Base-by-base conservation (phyloP, 1,140 invertebrate genomes). In the Drosophila yakuba region DNA sequence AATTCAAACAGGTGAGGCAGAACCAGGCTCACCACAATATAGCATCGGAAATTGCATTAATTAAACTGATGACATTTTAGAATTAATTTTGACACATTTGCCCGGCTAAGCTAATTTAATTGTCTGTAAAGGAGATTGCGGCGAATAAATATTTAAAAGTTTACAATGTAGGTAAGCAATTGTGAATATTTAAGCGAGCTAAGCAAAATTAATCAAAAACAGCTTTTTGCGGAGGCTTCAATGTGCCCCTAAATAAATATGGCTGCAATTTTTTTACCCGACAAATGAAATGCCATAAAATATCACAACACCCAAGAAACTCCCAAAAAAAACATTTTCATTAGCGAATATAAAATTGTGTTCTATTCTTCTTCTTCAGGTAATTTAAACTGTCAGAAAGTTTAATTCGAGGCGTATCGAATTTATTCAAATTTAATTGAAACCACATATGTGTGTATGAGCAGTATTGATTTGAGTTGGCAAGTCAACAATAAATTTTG, bases 1-100 rank as follows among this genome's bases (percentile, higher is more conserved):
- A 74, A 80, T 80, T 48, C 47, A 67, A 56, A 55, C 73, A 75
- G 73, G 73, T 66, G 73, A 52, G 41, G 32, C 39, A 32, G 41
- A 28, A 47, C 63, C 7, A 10, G 32, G 32, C 32, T 32, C 32
- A 32, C 32, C 50, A 60, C 59, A 74, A 68, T 58, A 61, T 47
- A 64, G 35, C 28, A 58, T 25, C 62, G 51, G 44, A 64, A 78
- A 69, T 86, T 58, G 57, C 60, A 81, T 81, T 66, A 81, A 77
- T 80, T 78, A 64, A 64, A 28, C 39, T 32, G 38, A 56, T 50
- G 73, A 54, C 60, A 74, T 69, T 62, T 58, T 59, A 32, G 41
- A 59, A 60, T 74, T 64, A 56, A 80, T 63, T 62, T 75, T 48
- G 60, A 80, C 55, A 76, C 54, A 63, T 67, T 57, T 32, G 15